Percentiles rank a stretch among this genome's conserved stretches.
phyloP scores from a whole-genome alignment of 92 coral and sea anemone species.

The Parazoanthus swiftii region DNA sequence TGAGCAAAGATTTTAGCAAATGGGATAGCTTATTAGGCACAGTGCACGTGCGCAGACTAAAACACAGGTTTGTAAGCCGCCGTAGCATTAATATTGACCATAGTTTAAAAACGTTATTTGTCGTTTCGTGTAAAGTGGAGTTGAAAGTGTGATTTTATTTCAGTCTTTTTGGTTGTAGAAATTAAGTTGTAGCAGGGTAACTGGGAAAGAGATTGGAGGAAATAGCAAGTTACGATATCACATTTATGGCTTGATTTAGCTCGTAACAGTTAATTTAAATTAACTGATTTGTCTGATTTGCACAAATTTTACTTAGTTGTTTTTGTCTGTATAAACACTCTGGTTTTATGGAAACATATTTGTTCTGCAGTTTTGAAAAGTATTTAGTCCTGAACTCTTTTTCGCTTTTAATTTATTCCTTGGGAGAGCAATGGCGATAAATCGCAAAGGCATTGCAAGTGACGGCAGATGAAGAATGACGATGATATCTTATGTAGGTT shows the following conservation, averaged over 20 bases:
- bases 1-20: slow-evolving; percentile 23
- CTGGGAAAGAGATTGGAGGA: neutral
- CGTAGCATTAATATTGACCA: neutral
- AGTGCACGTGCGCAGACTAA: neutral
- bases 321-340: neutral
- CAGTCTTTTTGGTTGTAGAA: too few relatives aligned
- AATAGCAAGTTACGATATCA: neutral
- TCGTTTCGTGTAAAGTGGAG: neutral
- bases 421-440: too few relatives aligned
- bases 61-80: neutral
- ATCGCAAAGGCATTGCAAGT: too few relatives aligned
- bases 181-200: too few relatives aligned
- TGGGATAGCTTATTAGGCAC: neutral
- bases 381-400: neutral
- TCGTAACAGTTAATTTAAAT: neutral
- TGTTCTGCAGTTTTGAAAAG: neutral
- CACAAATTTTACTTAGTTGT: neutral
- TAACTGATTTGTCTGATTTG: neutral
- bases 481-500: neutral
- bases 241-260: too few relatives aligned
- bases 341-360: neutral
- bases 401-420: too few relatives aligned
- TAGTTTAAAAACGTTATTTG: neutral
- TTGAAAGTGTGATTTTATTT: too few relatives aligned
- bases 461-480: too few relatives aligned